phyloP scores from a whole-genome alignment of 2,888 invertebrate species.

The Agrilus biguttatus region DNA sequence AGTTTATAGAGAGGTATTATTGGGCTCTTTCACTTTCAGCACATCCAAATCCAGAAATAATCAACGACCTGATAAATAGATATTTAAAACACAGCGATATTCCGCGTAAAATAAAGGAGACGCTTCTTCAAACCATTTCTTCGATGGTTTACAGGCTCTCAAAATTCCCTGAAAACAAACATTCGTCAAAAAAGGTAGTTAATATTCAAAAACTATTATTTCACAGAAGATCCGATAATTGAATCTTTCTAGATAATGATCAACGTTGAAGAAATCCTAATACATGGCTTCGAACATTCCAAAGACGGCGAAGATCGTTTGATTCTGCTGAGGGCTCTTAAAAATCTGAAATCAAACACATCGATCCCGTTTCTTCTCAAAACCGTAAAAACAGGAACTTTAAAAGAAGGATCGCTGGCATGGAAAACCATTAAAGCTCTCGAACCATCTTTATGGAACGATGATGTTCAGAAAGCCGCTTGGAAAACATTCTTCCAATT shows the following conservation, averaged over 20 bases:
- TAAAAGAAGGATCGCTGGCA: slow-evolving; percentile 45
- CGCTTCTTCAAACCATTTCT: slow-evolving; percentile 48
- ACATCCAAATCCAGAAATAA: slow-evolving; percentile 43
- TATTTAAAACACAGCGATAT: slow-evolving; percentile 34
- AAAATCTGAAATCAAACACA: slow-evolving; percentile 48
- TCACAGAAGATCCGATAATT: not conserved
- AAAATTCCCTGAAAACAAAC: slow-evolving; percentile 12
- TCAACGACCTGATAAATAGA: slow-evolving; percentile 33
- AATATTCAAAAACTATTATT: not conserved
- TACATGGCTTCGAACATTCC: slow-evolving; percentile 23
- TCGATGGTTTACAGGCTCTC: slow-evolving; percentile 40
- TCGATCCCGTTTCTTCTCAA: slow-evolving; percentile 46
- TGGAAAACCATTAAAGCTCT: slow-evolving; percentile 51
- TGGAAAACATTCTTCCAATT: slow-evolving; percentile 45
- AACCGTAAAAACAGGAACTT: slow-evolving; percentile 35
- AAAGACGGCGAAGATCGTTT: slow-evolving; percentile 40
- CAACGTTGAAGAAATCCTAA: slow-evolving; percentile 26
- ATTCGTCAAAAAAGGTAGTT: not conserved
- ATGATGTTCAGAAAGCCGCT: slow-evolving; percentile 33
- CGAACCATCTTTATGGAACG: slow-evolving; percentile 26
- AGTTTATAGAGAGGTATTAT: slow-evolving; percentile 52
- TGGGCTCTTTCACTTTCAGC: slow-evolving; percentile 57
- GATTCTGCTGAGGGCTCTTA: slow-evolving; percentile 49
- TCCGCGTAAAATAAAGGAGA: slow-evolving; percentile 49
- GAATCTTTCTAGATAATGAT: not conserved